Percentiles rank a stretch among this genome's conserved stretches.
Evolutionary conservation across 2,113 vertebrate species (phyloP).

Genomic region (Apus apus): DNA sequence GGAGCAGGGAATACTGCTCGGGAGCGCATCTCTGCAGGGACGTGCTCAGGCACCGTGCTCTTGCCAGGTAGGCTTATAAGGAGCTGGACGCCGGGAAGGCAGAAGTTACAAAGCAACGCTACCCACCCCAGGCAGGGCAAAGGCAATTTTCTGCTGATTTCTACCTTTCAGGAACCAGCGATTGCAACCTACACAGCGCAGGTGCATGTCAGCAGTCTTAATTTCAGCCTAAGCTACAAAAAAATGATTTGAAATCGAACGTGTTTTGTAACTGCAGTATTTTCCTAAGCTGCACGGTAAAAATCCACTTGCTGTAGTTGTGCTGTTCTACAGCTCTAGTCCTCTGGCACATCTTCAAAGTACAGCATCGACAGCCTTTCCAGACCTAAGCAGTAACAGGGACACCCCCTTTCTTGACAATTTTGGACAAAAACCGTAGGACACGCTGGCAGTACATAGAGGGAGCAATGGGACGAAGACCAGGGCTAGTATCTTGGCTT

Average conservation of each 20-base stretch:
- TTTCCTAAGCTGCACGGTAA: background rate
- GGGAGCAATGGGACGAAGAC: background rate
- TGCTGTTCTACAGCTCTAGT: background rate
- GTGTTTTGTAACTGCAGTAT: rapidly evolving
- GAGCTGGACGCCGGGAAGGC: background rate
- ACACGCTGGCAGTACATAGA: background rate
- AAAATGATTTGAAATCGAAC: background rate
- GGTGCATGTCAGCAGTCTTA: background rate
- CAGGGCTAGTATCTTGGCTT: background rate
- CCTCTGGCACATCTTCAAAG: background rate
- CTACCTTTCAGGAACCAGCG: background rate
- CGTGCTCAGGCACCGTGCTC: rapidly evolving
- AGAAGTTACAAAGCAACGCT: rapidly evolving
- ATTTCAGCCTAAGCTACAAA: background rate
- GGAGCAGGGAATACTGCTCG: rapidly evolving
- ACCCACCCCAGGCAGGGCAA: background rate
- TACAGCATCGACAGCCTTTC: background rate
- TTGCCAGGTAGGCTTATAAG: rapidly evolving
- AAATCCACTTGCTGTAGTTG: background rate
- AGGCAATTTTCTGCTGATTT: background rate
- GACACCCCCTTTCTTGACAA: background rate
- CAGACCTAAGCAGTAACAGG: background rate
- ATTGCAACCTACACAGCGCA: background rate
- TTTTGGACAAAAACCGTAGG: background rate
- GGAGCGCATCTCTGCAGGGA: rapidly evolving